Conservation (phyloP, 2,888 invertebrate species). For the Hedychridium roseum region DNA sequence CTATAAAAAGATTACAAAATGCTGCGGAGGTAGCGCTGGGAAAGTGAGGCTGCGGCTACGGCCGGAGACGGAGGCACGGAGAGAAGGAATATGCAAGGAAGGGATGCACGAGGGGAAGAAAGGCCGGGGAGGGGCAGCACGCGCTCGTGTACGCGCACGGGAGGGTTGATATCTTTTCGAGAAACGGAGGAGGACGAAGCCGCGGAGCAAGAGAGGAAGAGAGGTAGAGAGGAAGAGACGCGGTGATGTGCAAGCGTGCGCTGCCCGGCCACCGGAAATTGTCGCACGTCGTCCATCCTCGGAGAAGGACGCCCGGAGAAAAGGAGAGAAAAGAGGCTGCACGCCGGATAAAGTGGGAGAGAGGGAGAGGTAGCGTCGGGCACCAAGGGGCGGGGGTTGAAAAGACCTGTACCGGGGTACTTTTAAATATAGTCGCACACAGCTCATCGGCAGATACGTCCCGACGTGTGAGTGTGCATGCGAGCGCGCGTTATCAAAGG, state of each 20-base stretch:
- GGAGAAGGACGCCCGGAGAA: too few relatives aligned
- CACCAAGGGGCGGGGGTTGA: constrained; percentile 1
- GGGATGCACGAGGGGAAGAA: constrained; percentile 1
- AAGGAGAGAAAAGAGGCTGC: too few relatives aligned
- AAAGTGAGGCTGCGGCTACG: constrained; percentile 20
- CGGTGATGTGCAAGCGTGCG: constrained; percentile 6
- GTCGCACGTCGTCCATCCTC: constrained; percentile 27
- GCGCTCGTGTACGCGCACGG: neutral
- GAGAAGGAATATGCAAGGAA: constrained; percentile 6
- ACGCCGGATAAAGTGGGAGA: neutral
- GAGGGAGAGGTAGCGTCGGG: neutral
- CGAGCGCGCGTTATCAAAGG: constrained; percentile 54
- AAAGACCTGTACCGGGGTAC: constrained; percentile 13
- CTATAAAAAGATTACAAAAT: constrained; percentile 33
- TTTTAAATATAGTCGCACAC: constrained; percentile 37
- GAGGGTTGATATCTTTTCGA: neutral
- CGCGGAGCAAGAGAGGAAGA: neutral
- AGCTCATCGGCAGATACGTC: constrained; percentile 1
- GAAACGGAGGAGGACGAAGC: constrained; percentile 6
- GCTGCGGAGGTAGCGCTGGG: constrained; percentile 17
- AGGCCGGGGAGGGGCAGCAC: neutral
- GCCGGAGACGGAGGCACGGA: constrained; percentile 16
- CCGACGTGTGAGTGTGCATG: neutral
- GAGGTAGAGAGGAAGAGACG: constrained; percentile 1
- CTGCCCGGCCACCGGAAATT: constrained; percentile 37